Percentiles rank a stretch among this genome's conserved stretches.
Conservation (phyloP, 2,113 vertebrate species). For the Strigops habroptila region DNA sequence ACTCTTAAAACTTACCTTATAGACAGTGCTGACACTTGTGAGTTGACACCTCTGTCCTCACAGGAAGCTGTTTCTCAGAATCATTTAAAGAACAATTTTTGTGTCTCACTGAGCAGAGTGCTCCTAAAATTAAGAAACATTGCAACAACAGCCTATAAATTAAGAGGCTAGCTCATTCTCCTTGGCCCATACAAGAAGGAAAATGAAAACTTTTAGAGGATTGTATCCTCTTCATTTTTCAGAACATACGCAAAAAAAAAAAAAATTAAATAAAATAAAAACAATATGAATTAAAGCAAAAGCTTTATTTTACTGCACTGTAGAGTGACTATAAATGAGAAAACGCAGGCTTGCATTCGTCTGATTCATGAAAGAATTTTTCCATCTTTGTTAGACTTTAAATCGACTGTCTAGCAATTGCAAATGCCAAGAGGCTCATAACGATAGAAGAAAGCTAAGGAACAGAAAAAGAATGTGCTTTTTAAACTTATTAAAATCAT, state of each 20-base stretch:
- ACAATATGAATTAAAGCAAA: background rate
- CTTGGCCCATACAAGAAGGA: background rate
- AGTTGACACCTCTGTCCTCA: background rate
- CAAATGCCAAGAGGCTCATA: conserved; percentile 1
- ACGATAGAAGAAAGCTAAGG: background rate
- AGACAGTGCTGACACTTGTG: accelerated
- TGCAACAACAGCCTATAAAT: background rate
- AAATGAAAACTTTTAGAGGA: background rate
- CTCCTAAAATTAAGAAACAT: background rate
- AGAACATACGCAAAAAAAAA: background rate
- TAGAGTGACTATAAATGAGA: background rate
- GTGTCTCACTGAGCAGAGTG: accelerated
- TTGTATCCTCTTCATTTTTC: background rate
- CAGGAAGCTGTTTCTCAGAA: background rate
- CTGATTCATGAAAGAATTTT: background rate
- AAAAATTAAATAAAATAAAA: background rate
- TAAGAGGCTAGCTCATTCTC: background rate
- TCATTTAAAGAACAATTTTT: background rate
- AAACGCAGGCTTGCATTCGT: background rate
- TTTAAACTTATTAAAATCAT: conserved; percentile 19
- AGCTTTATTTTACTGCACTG: background rate
- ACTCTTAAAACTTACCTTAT: background rate
- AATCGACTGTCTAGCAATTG: background rate
- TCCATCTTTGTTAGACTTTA: background rate
- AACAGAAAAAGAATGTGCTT: background rate